phyloP scores from a whole-genome alignment of 2,797 vertebrate species.

The Pseudomugil gertrudae region DNA sequence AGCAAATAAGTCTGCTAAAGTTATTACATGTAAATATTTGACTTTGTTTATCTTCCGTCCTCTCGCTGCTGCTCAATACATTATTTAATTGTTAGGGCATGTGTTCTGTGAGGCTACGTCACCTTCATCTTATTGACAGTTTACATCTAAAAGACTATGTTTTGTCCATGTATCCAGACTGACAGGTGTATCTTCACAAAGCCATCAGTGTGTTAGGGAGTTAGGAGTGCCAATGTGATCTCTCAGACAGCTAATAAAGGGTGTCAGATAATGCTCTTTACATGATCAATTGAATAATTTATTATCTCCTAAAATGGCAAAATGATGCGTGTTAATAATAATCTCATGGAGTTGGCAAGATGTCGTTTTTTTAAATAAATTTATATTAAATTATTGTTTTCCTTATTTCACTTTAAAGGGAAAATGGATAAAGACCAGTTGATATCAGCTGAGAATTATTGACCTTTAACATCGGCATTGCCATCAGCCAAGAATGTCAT shows the following conservation, averaged over 20 bases:
- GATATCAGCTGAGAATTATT: too few species aligned
- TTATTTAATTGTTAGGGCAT: neutral
- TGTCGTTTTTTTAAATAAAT: too few species aligned
- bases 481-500: neutral
- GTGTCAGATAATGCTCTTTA: neutral
- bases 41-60: neutral
- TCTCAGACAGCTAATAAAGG: too few species aligned
- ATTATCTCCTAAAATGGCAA: neutral
- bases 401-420: too few species aligned
- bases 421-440: too few species aligned
- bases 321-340: neutral
- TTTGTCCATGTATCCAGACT: too few species aligned
- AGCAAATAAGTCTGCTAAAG: neutral
- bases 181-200: too few species aligned
- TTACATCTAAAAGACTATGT: neutral
- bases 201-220: too few species aligned
- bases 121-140: neutral
- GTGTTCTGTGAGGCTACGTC: too few species aligned
- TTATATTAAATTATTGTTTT: neutral
- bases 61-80: neutral
- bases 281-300: neutral
- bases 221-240: too few species aligned
- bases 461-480: neutral
- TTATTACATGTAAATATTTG: too few species aligned
- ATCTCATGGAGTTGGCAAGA: neutral